Evolutionary conservation across 2,888 invertebrate species (phyloP).

Genomic region (Smittia aterrima): DNA sequence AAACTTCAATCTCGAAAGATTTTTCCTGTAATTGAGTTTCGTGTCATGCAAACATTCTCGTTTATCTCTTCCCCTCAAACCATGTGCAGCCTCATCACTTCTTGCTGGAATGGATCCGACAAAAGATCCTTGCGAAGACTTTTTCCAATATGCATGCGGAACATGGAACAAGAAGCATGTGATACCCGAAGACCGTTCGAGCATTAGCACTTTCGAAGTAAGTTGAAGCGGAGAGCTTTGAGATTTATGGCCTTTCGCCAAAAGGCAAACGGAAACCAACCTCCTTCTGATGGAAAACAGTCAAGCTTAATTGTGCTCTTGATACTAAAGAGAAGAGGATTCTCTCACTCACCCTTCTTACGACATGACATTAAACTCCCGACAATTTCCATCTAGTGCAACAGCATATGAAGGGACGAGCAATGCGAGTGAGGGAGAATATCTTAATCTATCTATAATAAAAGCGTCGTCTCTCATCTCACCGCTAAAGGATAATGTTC

Average conservation of each 20-base stretch:
- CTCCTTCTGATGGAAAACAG: neutral
- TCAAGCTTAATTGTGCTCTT: neutral
- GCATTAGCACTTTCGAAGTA: constrained; percentile 74
- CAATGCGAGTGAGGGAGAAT: neutral
- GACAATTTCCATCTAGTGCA: neutral
- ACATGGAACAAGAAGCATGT: constrained; percentile 83
- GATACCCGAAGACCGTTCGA: constrained; percentile 80
- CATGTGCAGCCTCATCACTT: constrained; percentile 67
- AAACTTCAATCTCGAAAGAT: constrained; percentile 26
- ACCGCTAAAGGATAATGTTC: constrained; percentile 31
- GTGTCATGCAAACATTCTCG: constrained; percentile 18
- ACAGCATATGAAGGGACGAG: neutral
- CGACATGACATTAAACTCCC: neutral
- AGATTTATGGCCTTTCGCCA: constrained; percentile 13
- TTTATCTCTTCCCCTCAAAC: constrained; percentile 7
- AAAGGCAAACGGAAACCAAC: neutral
- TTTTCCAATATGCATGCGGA: constrained; percentile 84
- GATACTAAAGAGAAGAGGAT: neutral
- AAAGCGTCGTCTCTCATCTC: neutral
- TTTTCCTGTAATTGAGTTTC: constrained; percentile 7
- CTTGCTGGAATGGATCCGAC: constrained; percentile 75
- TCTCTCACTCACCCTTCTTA: neutral
- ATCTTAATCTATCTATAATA: constrained; percentile 31
- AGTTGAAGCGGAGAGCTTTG: constrained; percentile 32
- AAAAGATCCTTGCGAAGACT: constrained; percentile 77